Evolutionary conservation across 2,113 vertebrate species (phyloP).

Genomic region (Pterophyllum scalare): DNA sequence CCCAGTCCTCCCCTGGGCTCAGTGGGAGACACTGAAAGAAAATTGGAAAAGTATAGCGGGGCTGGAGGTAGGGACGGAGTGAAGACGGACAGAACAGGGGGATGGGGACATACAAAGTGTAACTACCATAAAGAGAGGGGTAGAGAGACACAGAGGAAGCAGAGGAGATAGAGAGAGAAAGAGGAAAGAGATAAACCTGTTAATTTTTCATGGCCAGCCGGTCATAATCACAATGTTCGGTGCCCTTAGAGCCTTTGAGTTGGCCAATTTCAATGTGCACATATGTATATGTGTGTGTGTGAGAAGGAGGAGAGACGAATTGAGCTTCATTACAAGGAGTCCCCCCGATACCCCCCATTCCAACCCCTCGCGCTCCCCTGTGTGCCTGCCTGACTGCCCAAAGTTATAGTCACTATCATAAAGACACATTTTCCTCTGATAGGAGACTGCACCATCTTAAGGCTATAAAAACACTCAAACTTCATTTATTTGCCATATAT

Average conservation of each 20-base stretch:
- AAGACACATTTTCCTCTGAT: conserved; percentile 73
- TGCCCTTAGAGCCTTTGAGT: conserved; percentile 77
- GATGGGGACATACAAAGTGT: conserved; percentile 38
- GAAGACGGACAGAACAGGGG: conserved; percentile 65
- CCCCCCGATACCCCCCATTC: conserved; percentile 15
- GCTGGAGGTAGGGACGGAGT: conserved; percentile 64
- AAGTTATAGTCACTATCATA: conserved; percentile 75
- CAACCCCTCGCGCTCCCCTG: conserved; percentile 50
- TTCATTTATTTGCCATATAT: conserved; percentile 70
- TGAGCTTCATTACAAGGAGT: conserved; percentile 73
- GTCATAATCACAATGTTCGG: conserved; percentile 79
- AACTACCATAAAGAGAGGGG: conserved; percentile 66
- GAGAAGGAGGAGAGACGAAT: conserved; percentile 60
- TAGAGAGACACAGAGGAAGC: conserved; percentile 42
- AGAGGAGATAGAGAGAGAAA: conserved; percentile 51
- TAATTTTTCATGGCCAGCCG: conserved; percentile 82
- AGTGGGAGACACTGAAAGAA: conserved; percentile 71
- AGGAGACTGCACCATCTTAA: conserved; percentile 59
- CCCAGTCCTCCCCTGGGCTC: conserved; percentile 74
- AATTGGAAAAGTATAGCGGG: conserved; percentile 79
- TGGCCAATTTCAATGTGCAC: conserved; percentile 61
- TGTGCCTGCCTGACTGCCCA: conserved; percentile 63
- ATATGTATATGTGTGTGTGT: conserved; percentile 12
- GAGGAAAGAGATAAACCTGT: conserved; percentile 81
- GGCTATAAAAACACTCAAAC: conserved; percentile 74